Evolutionary conservation across 2,113 vertebrate genomes (phyloP).

Genomic region (Ptyas mucosa): DNA sequence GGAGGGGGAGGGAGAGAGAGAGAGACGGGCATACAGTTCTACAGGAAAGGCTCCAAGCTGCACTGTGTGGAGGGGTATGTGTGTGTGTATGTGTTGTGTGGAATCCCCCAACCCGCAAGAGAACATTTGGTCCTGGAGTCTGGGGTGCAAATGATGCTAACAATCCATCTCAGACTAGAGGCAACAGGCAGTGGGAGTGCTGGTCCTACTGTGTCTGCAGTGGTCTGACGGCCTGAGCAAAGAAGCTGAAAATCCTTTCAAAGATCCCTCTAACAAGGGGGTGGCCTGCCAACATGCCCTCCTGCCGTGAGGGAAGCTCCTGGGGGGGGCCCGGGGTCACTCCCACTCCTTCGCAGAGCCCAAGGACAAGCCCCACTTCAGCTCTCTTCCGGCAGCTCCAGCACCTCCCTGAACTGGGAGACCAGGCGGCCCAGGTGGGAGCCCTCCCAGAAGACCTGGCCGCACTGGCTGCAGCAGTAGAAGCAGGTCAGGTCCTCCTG

Average conservation of each 20-base stretch:
- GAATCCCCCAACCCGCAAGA: not conserved
- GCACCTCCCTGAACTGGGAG: conserved; percentile 74
- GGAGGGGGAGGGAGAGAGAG: no score
- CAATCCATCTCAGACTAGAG: not conserved
- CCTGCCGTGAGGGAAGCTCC: not conserved
- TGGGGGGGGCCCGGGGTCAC: not conserved
- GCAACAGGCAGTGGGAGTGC: not conserved
- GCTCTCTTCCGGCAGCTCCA: conserved; percentile 25
- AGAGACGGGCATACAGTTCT: not conserved
- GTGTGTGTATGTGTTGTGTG: not conserved
- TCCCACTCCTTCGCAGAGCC: not conserved
- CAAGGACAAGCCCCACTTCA: not conserved
- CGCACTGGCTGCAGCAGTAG: conserved; percentile 79
- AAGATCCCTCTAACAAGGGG: not conserved
- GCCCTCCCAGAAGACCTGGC: conserved; percentile 91
- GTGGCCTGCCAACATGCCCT: not conserved
- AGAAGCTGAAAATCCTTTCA: not conserved
- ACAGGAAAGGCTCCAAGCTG: not conserved
- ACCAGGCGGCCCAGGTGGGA: conserved; percentile 76
- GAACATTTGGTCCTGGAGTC: not conserved
- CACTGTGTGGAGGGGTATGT: not conserved
- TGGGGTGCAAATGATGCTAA: not conserved
- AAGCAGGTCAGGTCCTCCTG: conserved; percentile 61
- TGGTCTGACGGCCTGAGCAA: not conserved
- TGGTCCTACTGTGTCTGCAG: not conserved